These are phyloP conservation scores for Sarcoramphus papa DNA, from an alignment of 2,797 vertebrate genomes.

Conservation along the genomic window DNA sequence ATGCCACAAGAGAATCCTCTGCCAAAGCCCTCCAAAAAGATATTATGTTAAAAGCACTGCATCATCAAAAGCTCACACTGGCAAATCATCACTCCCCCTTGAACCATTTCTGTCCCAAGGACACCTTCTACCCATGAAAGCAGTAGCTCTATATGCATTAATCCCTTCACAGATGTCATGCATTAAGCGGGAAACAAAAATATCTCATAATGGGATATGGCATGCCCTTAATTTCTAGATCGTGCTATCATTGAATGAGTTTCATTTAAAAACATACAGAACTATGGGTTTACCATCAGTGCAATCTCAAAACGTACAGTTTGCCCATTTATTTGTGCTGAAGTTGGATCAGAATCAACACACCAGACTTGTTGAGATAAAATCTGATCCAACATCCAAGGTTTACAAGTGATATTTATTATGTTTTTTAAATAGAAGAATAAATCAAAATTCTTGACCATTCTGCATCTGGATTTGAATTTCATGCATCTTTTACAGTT, in stretches of 20 bases:
- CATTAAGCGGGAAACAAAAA: neutral
- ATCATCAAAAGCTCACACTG: neutral
- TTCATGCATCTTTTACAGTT: neutral
- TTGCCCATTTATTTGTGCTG: neutral
- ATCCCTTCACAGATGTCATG: neutral
- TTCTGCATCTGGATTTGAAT: neutral
- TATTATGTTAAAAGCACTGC: conserved; percentile 12
- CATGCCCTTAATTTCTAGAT: neutral
- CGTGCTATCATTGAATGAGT: neutral
- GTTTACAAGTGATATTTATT: neutral
- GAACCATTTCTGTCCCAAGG: neutral
- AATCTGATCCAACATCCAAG: neutral
- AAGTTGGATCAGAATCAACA: neutral
- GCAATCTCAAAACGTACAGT: neutral
- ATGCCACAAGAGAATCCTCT: neutral
- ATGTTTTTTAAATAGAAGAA: neutral
- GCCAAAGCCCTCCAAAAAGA: conserved; percentile 25
- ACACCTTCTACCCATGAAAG: neutral
- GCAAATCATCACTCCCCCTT: neutral
- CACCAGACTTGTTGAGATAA: neutral
- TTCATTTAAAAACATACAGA: neutral
- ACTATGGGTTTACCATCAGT: neutral
- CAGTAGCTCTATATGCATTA: neutral
- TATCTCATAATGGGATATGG: neutral
- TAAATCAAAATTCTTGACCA: neutral